Conservation (phyloP, 2,797 vertebrate species). For the Valencia hispanica region DNA sequence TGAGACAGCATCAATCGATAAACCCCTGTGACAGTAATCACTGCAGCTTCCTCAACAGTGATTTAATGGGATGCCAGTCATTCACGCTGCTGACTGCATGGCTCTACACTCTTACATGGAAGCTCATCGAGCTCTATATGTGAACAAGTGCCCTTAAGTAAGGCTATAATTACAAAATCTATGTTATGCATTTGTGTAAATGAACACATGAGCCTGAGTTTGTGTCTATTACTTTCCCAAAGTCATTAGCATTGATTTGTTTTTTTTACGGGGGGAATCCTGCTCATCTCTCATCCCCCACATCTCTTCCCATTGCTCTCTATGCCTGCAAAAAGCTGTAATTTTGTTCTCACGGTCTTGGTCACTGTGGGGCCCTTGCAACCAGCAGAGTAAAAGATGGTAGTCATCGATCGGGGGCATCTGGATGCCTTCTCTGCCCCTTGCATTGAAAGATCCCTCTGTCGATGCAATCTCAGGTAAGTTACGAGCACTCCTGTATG, state of each 20-base stretch:
- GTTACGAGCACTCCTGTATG: constrained; percentile 52
- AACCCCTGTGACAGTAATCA: constrained; percentile 64
- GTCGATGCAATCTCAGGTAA: constrained; percentile 73
- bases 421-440: constrained; percentile 36
- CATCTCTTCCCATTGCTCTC: constrained; percentile 30
- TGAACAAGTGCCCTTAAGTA: constrained; percentile 4
- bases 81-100: constrained; percentile 33
- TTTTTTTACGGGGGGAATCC: not conserved
- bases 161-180: constrained; percentile 50
- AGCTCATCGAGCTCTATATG: constrained; percentile 25
- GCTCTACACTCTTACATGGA: constrained; percentile 3
- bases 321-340: constrained; percentile 60
- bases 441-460: constrained; percentile 56
- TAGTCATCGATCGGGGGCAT: constrained; percentile 63
- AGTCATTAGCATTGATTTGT: constrained; percentile 72
- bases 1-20: constrained; percentile 73
- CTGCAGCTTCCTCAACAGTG: constrained; percentile 65
- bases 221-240: constrained; percentile 50
- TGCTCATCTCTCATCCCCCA: constrained; percentile 17
- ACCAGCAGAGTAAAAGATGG: constrained; percentile 67
- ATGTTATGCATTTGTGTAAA: constrained; percentile 29
- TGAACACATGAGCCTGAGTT: constrained; percentile 25
- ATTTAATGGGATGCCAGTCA: constrained; percentile 72
- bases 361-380: constrained; percentile 39
- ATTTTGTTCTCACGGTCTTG: constrained; percentile 63